Percentiles rank a stretch among this genome's conserved stretches.
These are phyloP conservation scores for Coleophora flavipennella DNA, from an alignment of 2,888 invertebrate genomes.

Conservation along the genomic window DNA sequence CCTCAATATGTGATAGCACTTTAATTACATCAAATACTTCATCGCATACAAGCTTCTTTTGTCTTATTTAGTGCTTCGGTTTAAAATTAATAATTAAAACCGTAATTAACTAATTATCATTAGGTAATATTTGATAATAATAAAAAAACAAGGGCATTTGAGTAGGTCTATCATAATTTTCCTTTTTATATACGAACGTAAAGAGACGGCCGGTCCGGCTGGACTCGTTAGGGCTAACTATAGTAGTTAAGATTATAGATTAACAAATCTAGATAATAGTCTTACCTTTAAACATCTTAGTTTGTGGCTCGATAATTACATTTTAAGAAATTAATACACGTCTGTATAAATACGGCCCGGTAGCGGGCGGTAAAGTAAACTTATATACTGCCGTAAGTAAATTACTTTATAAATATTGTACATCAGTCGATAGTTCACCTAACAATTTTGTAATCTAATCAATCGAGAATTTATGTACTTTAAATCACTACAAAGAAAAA, in stretches of 20 bases:
- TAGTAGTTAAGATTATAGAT: slow-evolving; percentile 51
- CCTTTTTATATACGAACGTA: slow-evolving; percentile 68
- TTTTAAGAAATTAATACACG: slow-evolving; percentile 66
- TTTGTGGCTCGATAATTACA: slow-evolving; percentile 63
- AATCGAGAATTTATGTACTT: slow-evolving; percentile 69
- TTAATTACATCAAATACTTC: slow-evolving; percentile 60
- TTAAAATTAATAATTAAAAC: slow-evolving; percentile 72
- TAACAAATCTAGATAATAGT: slow-evolving; percentile 70
- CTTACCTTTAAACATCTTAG: slow-evolving; percentile 65
- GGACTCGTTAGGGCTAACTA: slow-evolving; percentile 51
- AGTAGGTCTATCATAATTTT: slow-evolving; percentile 72
- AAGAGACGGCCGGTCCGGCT: slow-evolving; percentile 27
- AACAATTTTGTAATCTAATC: slow-evolving; percentile 69
- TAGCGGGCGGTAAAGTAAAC: slow-evolving; percentile 52
- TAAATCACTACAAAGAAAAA: slow-evolving; percentile 61
- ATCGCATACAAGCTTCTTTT: slow-evolving; percentile 65
- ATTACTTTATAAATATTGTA: slow-evolving; percentile 68
- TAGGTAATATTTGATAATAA: slow-evolving; percentile 54
- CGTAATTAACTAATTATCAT: slow-evolving; percentile 75
- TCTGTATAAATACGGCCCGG: slow-evolving; percentile 54
- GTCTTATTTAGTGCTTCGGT: slow-evolving; percentile 65
- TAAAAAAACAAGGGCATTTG: slow-evolving; percentile 60
- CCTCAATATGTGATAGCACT: slow-evolving; percentile 63
- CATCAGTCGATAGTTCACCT: slow-evolving; percentile 71
- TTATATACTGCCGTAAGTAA: slow-evolving; percentile 70